phyloP scores from a whole-genome alignment of 30 jellyfish, hydroid and myxozoan genomes.

The Hydractinia symbiolongicarpus region DNA sequence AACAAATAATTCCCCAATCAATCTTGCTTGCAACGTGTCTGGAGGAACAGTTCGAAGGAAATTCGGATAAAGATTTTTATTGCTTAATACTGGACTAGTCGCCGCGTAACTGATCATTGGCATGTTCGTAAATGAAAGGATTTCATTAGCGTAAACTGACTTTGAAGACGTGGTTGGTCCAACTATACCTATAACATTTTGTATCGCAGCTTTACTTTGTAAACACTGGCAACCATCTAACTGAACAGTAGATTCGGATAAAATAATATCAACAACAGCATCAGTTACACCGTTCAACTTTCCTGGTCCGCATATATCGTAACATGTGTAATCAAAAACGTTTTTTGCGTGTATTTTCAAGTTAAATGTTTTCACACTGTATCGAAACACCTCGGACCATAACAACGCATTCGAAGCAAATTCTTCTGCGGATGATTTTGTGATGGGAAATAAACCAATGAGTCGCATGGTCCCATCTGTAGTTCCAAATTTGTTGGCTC shows the following conservation, averaged over 20 bases:
- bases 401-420: background rate
- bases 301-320: constrained; percentile 8
- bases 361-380: constrained; percentile 11
- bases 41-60: constrained; percentile 32
- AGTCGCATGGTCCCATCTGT: too few species aligned
- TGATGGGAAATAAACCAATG: too few species aligned
- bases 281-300: constrained; percentile 1
- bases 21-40: constrained; percentile 19
- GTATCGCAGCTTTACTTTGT: background rate
- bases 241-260: background rate
- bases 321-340: constrained; percentile 26
- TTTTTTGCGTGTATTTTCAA: background rate
- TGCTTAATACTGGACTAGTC: constrained; percentile 15
- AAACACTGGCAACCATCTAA: constrained; percentile 3
- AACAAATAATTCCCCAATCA: constrained; percentile 19
- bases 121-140: background rate
- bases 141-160: constrained; percentile 2
- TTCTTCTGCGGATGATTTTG: too few species aligned
- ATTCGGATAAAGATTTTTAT: constrained; percentile 23
- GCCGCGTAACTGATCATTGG: constrained; percentile 33
- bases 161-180: constrained; percentile 34
- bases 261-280: constrained; percentile 9
- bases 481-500: too few species aligned
- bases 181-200: constrained; percentile 20
- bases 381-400: constrained; percentile 17